Base-by-base conservation (phyloP, 2,888 invertebrate genomes). In the Leptothorax acervorum region DNA sequence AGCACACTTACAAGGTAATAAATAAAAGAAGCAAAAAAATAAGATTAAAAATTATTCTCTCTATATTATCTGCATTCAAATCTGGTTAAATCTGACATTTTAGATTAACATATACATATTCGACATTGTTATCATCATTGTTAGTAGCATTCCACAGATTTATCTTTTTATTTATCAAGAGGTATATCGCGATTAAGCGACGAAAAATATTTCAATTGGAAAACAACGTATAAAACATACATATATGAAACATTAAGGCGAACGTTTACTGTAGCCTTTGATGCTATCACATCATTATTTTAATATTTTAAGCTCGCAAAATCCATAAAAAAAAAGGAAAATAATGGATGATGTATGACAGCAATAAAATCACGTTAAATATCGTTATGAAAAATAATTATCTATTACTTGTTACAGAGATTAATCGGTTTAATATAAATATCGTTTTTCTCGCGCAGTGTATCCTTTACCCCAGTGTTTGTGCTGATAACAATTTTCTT, bases 381-480 rank as follows among this genome's bases (percentile, higher is more conserved):
- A 74, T 81, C 42, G 48, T 60, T 74, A 39, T 55, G 0, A 65
- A 63, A 74, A 83, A 87, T 65, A 66, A 55, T 86, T 66, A 82
- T 23, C 23, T 23, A 23, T 88, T 87, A 78, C 85, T 85, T 83
- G 79, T 89, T 86, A 88, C 78, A 86, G 87, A 86, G 84, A 87
- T 87, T 84, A 86, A 76, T 79, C 28, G 9, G 5, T 75, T 79
- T 74, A 82, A 55, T 57, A 53, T 62, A 53, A 89, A 86, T 81
- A 83, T 62, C 55, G 39, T 73, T 86, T 70, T 70, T 70, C 35
- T 57, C 75, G 85, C 62, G 76, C 76, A 82, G 83, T 91, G 86
- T 89, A 91, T 89, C 92, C 92, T 92, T 93, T 92, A 92, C 91
- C 93, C 92, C 93, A 94, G 93, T 94, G 93, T 94, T 94, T 93